Evolutionary conservation across 2,888 invertebrate species (phyloP), one percentile per base, ranked within the genome.

Genomic region (Dolichopus griseipennis): DNA sequence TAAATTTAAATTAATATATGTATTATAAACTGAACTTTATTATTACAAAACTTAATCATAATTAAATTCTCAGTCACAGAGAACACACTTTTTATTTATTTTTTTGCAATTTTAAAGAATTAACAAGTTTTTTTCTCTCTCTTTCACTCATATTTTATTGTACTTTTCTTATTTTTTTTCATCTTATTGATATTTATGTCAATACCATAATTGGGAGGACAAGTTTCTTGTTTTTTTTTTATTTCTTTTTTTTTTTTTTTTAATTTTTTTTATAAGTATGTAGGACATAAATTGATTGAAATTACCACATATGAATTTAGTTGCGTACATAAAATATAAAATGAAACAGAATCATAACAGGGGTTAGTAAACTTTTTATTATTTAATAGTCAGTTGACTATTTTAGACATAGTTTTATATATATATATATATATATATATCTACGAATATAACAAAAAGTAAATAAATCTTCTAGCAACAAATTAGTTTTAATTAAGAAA

Each of bases 151-250:
- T 12, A 37, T 5, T 37, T 37, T n/a, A n/a, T 37, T 37, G 37
- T 37, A n/a, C 18, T 52, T n/a, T 41, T 18, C 52, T 52, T 52
- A 3, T 52, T 1, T 52, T 18, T 52, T 52, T 2, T 15, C 4
- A 18, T 52, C 18, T 18, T 52, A 52, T 52, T 52, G 52, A 52
- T 52, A 52, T 52, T 52, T 52, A 52, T 52, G 52, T 52, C 52
- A 52, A 52, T 52, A 52, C 52, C 52, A 52, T 52, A 52, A 52
- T 52, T 52, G 52, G 52, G 52, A 52, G 52, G 52, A 52, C 52
- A 52, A 52, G 52, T 52, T 52, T 52, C 27, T 27, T 27, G 27
- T 27, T 27, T 12, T 41, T 41, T 4, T 41, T 27, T 27, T 27
- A 4, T 27, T 27, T 27, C 5, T 27, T 27, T 27, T 2, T 27